Percentiles rank a stretch among this genome's conserved stretches.
Evolutionary conservation across 2,113 vertebrate species (phyloP).

Genomic region (Leiothrix lutea): DNA sequence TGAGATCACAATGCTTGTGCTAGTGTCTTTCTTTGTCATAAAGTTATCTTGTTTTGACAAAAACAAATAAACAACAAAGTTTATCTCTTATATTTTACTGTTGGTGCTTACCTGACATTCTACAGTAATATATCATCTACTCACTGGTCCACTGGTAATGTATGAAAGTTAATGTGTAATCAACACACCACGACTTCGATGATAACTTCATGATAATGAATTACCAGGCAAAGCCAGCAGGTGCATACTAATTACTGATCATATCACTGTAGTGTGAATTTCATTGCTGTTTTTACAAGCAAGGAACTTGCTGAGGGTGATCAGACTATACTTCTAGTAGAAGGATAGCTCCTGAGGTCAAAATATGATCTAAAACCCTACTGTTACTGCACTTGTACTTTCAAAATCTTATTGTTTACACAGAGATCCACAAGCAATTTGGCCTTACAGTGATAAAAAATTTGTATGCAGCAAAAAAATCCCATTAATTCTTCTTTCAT

Average conservation of each 20-base stretch:
- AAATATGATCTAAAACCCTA: background rate
- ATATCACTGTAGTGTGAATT: background rate
- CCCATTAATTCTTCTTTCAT: background rate
- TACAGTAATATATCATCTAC: background rate
- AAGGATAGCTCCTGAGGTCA: background rate
- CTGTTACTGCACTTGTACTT: background rate
- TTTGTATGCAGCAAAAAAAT: background rate
- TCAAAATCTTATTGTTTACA: background rate
- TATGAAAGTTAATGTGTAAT: conserved; percentile 6
- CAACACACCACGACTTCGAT: background rate
- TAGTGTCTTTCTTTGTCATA: background rate
- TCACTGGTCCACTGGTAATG: background rate
- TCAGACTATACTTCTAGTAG: background rate
- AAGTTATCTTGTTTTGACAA: background rate
- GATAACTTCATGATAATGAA: background rate
- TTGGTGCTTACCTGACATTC: background rate
- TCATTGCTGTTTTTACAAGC: background rate
- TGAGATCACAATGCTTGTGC: background rate
- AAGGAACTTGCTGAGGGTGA: background rate
- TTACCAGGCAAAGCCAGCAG: background rate
- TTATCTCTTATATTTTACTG: background rate
- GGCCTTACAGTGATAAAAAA: background rate
- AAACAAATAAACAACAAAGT: background rate
- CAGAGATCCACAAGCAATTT: background rate
- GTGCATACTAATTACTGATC: background rate